phyloP scores from a whole-genome alignment of 2,888 invertebrate species.

The Acleris emargana region DNA sequence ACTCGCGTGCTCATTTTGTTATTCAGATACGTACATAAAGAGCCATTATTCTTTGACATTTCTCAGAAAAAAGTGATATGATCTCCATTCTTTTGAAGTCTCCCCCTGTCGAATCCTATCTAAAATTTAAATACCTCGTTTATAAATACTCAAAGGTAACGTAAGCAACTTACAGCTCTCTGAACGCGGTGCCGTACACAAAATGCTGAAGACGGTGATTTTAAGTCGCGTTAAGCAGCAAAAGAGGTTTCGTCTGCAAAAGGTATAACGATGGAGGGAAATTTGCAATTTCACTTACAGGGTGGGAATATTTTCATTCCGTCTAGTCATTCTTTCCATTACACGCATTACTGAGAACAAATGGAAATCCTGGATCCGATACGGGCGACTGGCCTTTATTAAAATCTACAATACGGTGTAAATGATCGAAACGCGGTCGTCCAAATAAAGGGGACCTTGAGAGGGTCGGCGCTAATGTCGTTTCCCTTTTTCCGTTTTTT shows the following conservation, averaged over 20 bases:
- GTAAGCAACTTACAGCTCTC: background rate
- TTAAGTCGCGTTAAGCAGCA: constrained; percentile 14
- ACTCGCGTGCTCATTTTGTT: background rate
- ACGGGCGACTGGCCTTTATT: constrained; percentile 43
- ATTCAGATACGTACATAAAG: constrained; percentile 5
- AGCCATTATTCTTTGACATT: constrained; percentile 12
- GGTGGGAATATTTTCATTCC: constrained; percentile 46
- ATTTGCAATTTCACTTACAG: constrained; percentile 43
- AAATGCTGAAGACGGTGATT: constrained; percentile 9
- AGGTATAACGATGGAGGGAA: constrained; percentile 33
- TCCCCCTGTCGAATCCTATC: constrained; percentile 14
- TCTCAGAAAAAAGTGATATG: constrained; percentile 9
- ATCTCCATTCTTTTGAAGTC: constrained; percentile 29
- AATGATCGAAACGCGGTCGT: constrained; percentile 12
- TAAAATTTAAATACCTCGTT: constrained; percentile 26
- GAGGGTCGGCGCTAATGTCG: too few relatives aligned
- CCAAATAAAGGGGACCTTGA: too few relatives aligned
- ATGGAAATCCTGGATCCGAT: constrained; percentile 51
- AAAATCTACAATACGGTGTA: constrained; percentile 41
- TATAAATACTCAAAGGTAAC: constrained; percentile 15
- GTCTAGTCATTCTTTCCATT: constrained; percentile 59
- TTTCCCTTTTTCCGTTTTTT: too few relatives aligned
- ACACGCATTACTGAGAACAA: constrained; percentile 55
- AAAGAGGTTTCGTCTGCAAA: constrained; percentile 23
- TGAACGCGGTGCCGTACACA: background rate